Percentiles rank a stretch among this genome's conserved stretches.
Evolutionary conservation across 2,113 vertebrate species (phyloP).

Genomic region (Cisticola juncidis): DNA sequence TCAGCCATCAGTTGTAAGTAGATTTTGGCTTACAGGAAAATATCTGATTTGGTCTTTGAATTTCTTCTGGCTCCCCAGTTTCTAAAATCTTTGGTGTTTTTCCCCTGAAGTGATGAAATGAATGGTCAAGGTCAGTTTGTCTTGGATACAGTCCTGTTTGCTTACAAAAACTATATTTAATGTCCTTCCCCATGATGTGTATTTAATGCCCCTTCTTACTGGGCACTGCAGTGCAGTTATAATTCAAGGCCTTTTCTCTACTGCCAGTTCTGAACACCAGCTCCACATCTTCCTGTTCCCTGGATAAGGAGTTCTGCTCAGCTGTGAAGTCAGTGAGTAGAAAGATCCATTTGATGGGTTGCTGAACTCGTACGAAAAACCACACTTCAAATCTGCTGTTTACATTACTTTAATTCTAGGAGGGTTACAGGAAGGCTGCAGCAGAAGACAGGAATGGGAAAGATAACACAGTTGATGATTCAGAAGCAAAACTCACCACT

Average conservation of each 20-base stretch:
- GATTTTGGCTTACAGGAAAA: constrained; percentile 1
- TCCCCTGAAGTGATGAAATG: not conserved
- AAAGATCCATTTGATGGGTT: not conserved
- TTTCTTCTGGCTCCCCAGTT: not conserved
- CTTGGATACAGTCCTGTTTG: not conserved
- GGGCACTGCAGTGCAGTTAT: not conserved
- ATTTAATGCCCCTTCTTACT: not conserved
- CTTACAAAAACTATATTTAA: not conserved
- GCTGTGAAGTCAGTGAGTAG: not conserved
- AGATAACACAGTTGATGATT: not conserved
- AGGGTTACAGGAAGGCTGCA: not conserved
- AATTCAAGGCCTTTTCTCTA: not conserved
- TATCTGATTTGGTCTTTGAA: not conserved
- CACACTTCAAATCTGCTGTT: not conserved
- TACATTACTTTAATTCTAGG: not conserved
- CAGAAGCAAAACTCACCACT: not conserved
- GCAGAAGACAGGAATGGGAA: constrained; percentile 17
- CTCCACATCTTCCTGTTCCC: not conserved
- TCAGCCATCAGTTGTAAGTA: not conserved
- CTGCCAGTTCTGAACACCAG: not conserved
- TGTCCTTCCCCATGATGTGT: not conserved
- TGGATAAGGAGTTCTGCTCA: not conserved
- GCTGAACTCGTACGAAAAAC: not conserved
- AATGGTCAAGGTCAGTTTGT: not conserved
- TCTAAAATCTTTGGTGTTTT: not conserved